A percentile compares a stretch with the other conserved stretches of the same genome.
Evolutionary conservation across 2,888 invertebrate genomes (phyloP).

Genomic region (Philereme transversata): DNA sequence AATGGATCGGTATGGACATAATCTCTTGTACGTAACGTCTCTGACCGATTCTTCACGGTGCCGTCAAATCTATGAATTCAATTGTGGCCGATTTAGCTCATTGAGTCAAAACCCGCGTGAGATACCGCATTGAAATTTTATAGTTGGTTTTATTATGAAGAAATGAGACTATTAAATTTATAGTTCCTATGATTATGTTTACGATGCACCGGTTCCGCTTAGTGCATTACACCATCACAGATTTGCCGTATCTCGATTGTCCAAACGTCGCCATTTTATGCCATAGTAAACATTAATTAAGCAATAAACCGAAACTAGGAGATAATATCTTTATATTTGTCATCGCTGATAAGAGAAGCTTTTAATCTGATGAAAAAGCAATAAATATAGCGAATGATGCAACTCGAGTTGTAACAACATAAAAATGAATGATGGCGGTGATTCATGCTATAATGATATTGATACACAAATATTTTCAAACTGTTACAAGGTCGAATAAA

Average conservation of each 20-base stretch:
- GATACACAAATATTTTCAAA: conserved; percentile 32
- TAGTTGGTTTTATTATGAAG: conserved; percentile 76
- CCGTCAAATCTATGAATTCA: conserved; percentile 67
- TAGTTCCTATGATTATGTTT: conserved; percentile 74
- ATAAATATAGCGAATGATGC: conserved; percentile 20
- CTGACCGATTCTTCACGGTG: conserved; percentile 76
- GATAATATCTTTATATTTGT: conserved; percentile 54
- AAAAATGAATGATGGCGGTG: conserved; percentile 24
- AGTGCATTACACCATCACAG: conserved; percentile 50
- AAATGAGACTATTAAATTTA: conserved; percentile 79
- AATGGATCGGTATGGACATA: conserved; percentile 46
- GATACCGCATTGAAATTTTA: conserved; percentile 75
- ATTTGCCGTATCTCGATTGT: conserved; percentile 55
- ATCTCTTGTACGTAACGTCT: conserved; percentile 63
- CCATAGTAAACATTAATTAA: conserved; percentile 60
- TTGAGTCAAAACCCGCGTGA: conserved; percentile 71
- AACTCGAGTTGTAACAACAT: conserved; percentile 21
- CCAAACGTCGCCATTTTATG: conserved; percentile 47
- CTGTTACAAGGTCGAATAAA: conserved; percentile 47
- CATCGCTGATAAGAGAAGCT: conserved; percentile 49
- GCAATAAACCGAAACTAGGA: conserved; percentile 55
- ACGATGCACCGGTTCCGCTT: conserved; percentile 61
- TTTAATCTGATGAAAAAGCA: conserved; percentile 33
- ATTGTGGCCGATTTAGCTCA: conserved; percentile 75
- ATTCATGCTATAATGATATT: conserved; percentile 29